Evolutionary conservation across 1,140 invertebrate genomes (phyloP), one percentile per base, ranked within the genome.

Genomic region (Drosophila rufa): DNA sequence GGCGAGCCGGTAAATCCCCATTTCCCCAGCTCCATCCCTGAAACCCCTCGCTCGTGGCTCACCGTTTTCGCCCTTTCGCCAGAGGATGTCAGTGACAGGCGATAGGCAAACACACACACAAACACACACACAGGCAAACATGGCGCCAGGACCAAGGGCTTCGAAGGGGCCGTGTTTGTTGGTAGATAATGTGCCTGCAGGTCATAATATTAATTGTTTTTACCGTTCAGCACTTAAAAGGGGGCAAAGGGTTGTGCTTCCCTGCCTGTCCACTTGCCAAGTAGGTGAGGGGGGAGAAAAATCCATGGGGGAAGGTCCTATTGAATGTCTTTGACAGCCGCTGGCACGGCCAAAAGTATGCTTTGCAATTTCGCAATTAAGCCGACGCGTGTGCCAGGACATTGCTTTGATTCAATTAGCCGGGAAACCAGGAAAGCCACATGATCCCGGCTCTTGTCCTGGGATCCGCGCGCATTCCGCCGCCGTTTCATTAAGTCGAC

Each of bases 121-220:
- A 22, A 50, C n/a, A 51, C 17, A 45, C 36, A 50, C n/a, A 51
- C 22, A 50, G 25, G 57, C 45, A 51, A 42, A 47, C 55, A 33
- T 19, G 51, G 50, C 19, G 14, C 46, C 38, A 46, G 68, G 68
- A 61, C 64, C 27, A 19, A 47, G 47, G 47, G 46, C 53, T 43
- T 55, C 58, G 61, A 22, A 15, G 15, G 42, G 19, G 17, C 47
- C 17, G 33, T 47, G 40, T 22, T 57, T 42, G 58, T 30, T 61
- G 57, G 68, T 53, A 76, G 60, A 89, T 90, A 89, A 89, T 89
- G 78, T 90, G 84, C 84, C 84, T 89, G 74, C 78, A 90, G 84
- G 85, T 89, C 82, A 80, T 90, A 89, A 89, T 89, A 75, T 89
- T 89, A 89, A 89, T 89, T 89, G 85, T 89, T 89, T 89, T 89